These are phyloP conservation scores for Acanthornis magna DNA, from an alignment of 2,797 vertebrate genomes.

Conservation along the genomic window DNA sequence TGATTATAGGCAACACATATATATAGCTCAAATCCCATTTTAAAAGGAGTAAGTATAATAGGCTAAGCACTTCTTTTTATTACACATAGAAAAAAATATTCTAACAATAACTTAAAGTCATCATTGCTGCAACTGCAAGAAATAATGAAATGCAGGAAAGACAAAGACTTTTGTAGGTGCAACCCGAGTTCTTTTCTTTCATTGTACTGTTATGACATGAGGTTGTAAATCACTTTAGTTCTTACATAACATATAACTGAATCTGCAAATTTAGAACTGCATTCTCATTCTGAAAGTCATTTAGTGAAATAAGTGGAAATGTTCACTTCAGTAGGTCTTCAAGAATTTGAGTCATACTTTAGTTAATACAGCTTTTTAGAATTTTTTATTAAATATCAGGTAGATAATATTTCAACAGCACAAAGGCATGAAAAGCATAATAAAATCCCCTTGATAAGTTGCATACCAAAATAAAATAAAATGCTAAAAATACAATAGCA, in stretches of 20 bases:
- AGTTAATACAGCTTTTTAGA: background rate
- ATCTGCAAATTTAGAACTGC: background rate
- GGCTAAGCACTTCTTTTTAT: background rate
- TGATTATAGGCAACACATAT: too few species aligned
- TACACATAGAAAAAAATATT: background rate
- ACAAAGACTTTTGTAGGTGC: background rate
- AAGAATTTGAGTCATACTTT: background rate
- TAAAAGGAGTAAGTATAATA: background rate
- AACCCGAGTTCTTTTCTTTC: background rate
- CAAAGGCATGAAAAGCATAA: background rate
- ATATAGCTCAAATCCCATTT: background rate
- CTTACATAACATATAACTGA: background rate
- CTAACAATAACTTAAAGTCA: background rate
- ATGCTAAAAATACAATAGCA: background rate
- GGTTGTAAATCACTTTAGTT: background rate
- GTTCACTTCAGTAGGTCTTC: background rate
- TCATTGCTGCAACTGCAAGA: background rate
- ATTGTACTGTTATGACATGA: background rate
- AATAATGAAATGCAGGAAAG: background rate
- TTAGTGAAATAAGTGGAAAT: background rate
- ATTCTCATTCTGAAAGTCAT: background rate
- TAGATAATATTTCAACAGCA: background rate
- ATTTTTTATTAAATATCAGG: background rate
- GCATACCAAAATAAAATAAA: background rate
- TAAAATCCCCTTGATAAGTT: background rate